A percentile compares a stretch with the other conserved stretches of the same genome.
Evolutionary conservation across 2,113 vertebrate genomes (phyloP).

Genomic region (Crotalus viridis): DNA sequence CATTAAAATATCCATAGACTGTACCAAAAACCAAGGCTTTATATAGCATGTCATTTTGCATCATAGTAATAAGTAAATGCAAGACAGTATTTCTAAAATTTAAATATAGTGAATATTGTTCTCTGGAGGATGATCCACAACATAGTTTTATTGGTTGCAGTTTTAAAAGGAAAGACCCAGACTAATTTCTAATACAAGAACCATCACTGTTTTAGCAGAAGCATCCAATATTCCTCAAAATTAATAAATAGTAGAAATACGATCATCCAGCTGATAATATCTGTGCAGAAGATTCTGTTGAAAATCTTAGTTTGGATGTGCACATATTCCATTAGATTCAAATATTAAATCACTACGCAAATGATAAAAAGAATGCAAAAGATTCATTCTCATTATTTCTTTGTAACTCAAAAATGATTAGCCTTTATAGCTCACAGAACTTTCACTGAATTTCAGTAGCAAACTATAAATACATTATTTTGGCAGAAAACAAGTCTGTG

Average conservation of each 20-base stretch:
- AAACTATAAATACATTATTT: background rate
- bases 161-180: background rate
- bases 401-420: background rate
- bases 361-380: background rate
- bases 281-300: background rate
- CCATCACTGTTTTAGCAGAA: background rate
- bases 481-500: background rate
- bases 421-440: background rate
- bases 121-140: background rate
- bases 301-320: background rate
- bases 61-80: background rate
- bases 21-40: background rate
- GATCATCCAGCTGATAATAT: background rate
- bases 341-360: background rate
- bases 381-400: background rate
- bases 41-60: no score
- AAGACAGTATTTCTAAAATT: background rate
- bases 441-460: background rate
- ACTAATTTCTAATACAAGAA: background rate
- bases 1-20: background rate
- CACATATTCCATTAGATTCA: background rate
- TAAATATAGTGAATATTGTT: background rate
- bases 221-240: background rate
- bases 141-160: background rate
- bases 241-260: background rate